Conservation (phyloP, 2,888 invertebrate species). For the Drosophila mulleri region DNA sequence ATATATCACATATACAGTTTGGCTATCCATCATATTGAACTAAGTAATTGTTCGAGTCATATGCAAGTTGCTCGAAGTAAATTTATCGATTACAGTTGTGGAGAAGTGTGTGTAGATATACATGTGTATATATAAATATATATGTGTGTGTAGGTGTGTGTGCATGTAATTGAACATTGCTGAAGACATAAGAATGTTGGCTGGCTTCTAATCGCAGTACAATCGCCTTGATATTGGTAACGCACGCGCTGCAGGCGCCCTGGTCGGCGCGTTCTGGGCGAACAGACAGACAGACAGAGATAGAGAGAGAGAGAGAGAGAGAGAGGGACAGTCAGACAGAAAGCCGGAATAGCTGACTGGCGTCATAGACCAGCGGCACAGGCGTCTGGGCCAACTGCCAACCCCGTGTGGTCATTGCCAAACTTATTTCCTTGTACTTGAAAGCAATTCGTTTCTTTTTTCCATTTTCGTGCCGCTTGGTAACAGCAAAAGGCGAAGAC, state of each 20-base stretch:
- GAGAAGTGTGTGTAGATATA: slow-evolving; percentile 2
- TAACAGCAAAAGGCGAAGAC: slow-evolving; percentile 37
- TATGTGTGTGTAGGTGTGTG: neutral
- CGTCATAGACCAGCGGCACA: slow-evolving; percentile 48
- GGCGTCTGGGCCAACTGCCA: slow-evolving; percentile 36
- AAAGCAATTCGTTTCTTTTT: slow-evolving; percentile 54
- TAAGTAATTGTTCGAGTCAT: slow-evolving; percentile 43
- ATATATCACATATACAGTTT: neutral
- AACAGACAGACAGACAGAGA: neutral
- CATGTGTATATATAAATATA: slow-evolving; percentile 10
- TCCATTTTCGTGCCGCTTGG: slow-evolving; percentile 7
- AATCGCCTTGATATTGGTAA: slow-evolving; percentile 55
- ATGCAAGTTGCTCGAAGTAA: slow-evolving; percentile 48
- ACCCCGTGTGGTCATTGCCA: slow-evolving; percentile 64
- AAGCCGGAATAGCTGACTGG: slow-evolving; percentile 36
- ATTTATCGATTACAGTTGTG: slow-evolving; percentile 56
- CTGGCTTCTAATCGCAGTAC: slow-evolving; percentile 52
- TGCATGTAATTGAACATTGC: slow-evolving; percentile 28
- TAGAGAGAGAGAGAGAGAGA: neutral
- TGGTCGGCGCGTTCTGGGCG: slow-evolving; percentile 34
- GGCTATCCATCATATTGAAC: slow-evolving; percentile 36
- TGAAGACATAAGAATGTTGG: slow-evolving; percentile 74
- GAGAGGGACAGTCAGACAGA: slow-evolving; percentile 1
- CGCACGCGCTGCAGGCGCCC: slow-evolving; percentile 54
- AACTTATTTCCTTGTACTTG: slow-evolving; percentile 73